Conservation (phyloP, 2,797 vertebrate genomes). For the Myotis daubentonii region DNA sequence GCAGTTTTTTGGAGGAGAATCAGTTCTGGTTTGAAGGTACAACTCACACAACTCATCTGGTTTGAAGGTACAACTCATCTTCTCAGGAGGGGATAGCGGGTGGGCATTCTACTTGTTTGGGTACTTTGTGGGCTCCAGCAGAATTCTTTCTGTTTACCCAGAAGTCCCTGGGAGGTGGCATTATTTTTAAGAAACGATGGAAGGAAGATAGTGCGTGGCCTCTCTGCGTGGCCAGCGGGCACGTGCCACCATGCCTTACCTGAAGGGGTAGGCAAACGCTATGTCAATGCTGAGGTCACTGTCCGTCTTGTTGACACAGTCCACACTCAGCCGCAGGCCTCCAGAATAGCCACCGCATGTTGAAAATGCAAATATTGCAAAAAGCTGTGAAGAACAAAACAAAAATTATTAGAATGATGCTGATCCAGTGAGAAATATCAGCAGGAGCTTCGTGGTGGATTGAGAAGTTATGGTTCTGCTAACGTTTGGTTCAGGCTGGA, state of each 20-base stretch:
- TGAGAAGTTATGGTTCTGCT: not conserved
- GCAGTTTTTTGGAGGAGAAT: not conserved
- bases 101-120: not conserved
- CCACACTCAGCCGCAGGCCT: conserved; percentile 95
- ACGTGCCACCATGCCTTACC: conserved; percentile 84
- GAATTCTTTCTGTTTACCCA: not conserved
- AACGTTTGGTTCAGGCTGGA: not conserved
- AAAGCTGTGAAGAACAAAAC: conserved; percentile 89
- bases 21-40: not conserved
- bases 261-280: conserved; percentile 96
- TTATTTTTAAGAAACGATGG: not conserved
- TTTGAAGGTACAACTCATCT: not conserved
- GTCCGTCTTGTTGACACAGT: conserved; percentile 96
- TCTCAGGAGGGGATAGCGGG: not conserved
- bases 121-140: not conserved
- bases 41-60: not conserved
- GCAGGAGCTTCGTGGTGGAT: not conserved
- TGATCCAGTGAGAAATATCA: not conserved
- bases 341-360: conserved; percentile 99
- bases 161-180: not conserved
- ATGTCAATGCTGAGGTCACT: conserved; percentile 97
- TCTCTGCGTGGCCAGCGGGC: not conserved
- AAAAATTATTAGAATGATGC: not conserved
- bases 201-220: not conserved
- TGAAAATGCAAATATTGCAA: conserved; percentile 99